Conservation (phyloP, 1,140 invertebrate genomes). For the Harlomillsia oculata region DNA sequence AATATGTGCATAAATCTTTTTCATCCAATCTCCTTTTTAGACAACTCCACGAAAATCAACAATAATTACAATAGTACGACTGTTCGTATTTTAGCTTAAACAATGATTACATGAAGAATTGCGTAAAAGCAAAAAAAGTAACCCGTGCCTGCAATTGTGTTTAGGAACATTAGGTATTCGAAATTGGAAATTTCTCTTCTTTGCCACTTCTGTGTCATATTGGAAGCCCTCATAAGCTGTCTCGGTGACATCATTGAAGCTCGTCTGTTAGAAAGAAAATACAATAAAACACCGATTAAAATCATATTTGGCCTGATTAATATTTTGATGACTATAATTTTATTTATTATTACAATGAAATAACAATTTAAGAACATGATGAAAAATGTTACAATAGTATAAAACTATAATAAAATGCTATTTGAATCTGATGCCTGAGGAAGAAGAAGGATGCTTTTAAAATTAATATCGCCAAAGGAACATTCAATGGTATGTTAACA, state of each 20-base stretch:
- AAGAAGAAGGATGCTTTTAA: no score
- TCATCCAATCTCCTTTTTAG: neutral
- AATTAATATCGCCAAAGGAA: no score
- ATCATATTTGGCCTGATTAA: neutral
- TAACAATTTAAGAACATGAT: no score
- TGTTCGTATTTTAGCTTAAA: neutral
- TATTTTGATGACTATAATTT: no score
- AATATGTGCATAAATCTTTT: neutral
- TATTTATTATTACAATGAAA: no score
- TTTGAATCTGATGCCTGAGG: no score
- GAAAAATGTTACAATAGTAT: no score
- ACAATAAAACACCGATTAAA: conserved; percentile 23
- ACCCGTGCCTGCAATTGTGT: conserved; percentile 97
- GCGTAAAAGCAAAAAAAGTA: neutral
- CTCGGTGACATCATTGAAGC: conserved; percentile 97
- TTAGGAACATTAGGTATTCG: conserved; percentile 99
- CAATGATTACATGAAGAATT: neutral
- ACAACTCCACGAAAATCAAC: neutral
- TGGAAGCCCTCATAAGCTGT: conserved; percentile 95
- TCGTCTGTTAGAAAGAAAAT: conserved; percentile 59
- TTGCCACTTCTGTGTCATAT: conserved; percentile 99
- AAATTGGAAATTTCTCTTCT: conserved; percentile 97
- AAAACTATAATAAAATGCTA: no score
- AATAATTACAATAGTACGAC: neutral
- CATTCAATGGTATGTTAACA: no score